These are phyloP conservation scores for Eupleurogrammus muticus DNA, from an alignment of 2,797 vertebrate genomes.

Conservation along the genomic window DNA sequence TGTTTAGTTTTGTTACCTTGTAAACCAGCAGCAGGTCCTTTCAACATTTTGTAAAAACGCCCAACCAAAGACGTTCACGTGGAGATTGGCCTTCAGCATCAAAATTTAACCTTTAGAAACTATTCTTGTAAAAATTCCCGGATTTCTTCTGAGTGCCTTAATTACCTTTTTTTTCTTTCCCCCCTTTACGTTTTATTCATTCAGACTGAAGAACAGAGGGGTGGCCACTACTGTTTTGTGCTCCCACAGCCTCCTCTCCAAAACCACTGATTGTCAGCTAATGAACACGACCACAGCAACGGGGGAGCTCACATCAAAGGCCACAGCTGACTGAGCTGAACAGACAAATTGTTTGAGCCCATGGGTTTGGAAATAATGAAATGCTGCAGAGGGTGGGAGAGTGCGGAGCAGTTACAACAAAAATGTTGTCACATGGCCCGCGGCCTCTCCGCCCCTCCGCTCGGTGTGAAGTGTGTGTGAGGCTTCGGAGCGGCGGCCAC, in stretches of 20 bases:
- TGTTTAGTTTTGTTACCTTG: slow-evolving; percentile 74
- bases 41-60: slow-evolving; percentile 59
- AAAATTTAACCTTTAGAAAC: slow-evolving; percentile 39
- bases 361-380: slow-evolving; percentile 83
- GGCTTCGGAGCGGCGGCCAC: slow-evolving; percentile 54
- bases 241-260: slow-evolving; percentile 22
- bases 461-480: slow-evolving; percentile 57
- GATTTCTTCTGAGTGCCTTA: background rate
- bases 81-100: slow-evolving; percentile 23
- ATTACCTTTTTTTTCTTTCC: slow-evolving; percentile 11
- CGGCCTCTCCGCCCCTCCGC: slow-evolving; percentile 45
- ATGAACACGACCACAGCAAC: slow-evolving; percentile 71
- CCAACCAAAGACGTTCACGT: slow-evolving; percentile 55
- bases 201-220: slow-evolving; percentile 4
- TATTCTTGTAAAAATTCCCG: slow-evolving; percentile 42
- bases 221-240: slow-evolving; percentile 20
- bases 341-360: slow-evolving; percentile 82
- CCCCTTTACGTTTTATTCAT: slow-evolving; percentile 27
- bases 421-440: slow-evolving; percentile 78
- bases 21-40: slow-evolving; percentile 72
- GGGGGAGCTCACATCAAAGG: slow-evolving; percentile 81
- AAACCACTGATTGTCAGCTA: slow-evolving; percentile 70
- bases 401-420: slow-evolving; percentile 75
- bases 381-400: slow-evolving; percentile 77
- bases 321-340: slow-evolving; percentile 77